phyloP scores from a whole-genome alignment of 2,797 vertebrate genomes.

The Amblyraja radiata region DNA sequence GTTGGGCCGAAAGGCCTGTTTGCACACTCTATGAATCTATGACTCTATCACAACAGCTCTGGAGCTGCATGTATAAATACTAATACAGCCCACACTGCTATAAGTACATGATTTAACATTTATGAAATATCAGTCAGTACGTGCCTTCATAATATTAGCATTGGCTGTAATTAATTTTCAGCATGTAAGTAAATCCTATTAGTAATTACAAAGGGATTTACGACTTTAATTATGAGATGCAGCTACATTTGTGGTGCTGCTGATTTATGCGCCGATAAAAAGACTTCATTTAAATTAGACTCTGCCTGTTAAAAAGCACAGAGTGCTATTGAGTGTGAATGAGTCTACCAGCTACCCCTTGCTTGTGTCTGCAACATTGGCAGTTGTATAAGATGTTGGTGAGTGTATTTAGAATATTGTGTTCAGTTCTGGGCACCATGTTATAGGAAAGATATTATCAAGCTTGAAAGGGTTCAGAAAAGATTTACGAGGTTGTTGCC shows the following conservation, averaged over 20 bases:
- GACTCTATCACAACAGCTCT: not conserved
- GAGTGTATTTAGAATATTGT: too few relatives aligned
- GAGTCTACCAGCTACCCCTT: not conserved
- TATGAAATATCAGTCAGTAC: not conserved
- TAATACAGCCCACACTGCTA: not conserved
- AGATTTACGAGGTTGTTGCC: too few relatives aligned
- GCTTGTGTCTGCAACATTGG: not conserved
- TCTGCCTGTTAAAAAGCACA: not conserved
- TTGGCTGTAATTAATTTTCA: constrained; percentile 7
- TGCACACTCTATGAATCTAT: too few relatives aligned
- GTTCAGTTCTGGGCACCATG: too few relatives aligned
- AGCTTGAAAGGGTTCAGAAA: too few relatives aligned
- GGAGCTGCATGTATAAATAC: not conserved
- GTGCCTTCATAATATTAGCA: not conserved
- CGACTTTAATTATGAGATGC: not conserved
- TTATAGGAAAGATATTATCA: too few relatives aligned
- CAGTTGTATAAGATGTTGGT: too few relatives aligned
- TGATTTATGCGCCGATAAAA: not conserved
- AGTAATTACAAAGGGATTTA: not conserved
- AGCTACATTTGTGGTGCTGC: not conserved
- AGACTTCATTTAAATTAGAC: not conserved
- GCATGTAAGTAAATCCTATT: not conserved
- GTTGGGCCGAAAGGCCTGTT: too few relatives aligned
- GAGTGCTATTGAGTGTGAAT: not conserved
- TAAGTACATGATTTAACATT: not conserved